Evolutionary conservation across 2,888 invertebrate species (phyloP), one percentile per base, ranked within the genome.

Genomic region (Geotrupes spiniger): DNA sequence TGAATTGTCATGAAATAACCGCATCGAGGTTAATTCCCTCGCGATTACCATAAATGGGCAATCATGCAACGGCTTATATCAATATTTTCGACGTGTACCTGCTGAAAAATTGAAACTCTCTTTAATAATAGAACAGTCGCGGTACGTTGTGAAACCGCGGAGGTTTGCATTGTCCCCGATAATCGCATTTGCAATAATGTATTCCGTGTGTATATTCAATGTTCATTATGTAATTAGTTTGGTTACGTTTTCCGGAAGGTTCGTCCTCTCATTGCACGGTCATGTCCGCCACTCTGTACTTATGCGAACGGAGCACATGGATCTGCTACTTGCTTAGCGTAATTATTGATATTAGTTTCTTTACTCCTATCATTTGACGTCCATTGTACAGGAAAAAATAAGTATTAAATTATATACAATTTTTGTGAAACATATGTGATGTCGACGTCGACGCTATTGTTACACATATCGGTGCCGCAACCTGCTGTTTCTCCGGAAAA

Each of bases 321-420:
- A 66, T 68, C 70, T 71, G 67, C 71, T 71, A 71, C 70, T 69
- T 71, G 65, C 66, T 61, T 61, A 59, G 56, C 62, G 63, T 72
- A 73, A 72, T 73, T 73, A 73, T 73, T 72, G 67, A 72, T 72
- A 73, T 73, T 73, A 72, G 58, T 52, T 56, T 53, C 50, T 54
- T 63, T 68, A 63, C 69, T 70, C 68, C 71, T 72, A 71, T 73
- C 68, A 73, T 73, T 73, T 73, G 63, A 67, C 66, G 69, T 69
- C 68, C 72, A 70, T 70, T 73, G 71, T 70, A 67, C 68, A 62
- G 68, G 67, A 70, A 73, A 70, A 71, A 72, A 69, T 68, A 66
- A 66, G 64, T 66, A 67, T 60, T 56, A 71, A 72, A 72, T 72
- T 72, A 72, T 66, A 72, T 72, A 71, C 63, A 70, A 71, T 72